phyloP scores from a whole-genome alignment of 1,140 invertebrate species.

The Littorina saxatilis region DNA sequence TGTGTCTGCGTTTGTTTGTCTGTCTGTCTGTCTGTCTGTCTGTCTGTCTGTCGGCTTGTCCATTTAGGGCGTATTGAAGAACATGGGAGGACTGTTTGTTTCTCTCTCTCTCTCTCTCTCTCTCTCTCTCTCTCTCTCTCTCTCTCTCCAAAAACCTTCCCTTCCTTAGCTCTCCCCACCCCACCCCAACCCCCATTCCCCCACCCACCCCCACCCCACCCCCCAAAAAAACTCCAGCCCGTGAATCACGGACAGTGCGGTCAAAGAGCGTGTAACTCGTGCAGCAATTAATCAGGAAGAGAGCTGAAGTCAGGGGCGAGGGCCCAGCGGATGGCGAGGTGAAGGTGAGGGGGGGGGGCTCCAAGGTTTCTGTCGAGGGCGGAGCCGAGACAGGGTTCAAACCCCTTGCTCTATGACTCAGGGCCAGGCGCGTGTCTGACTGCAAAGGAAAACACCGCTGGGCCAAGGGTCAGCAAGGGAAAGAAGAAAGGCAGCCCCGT shows the following conservation, averaged over 20 bases:
- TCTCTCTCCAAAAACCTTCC: no score
- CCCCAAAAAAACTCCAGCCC: not conserved
- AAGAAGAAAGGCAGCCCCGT: no score
- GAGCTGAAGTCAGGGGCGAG: not conserved
- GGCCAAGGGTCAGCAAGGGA: no score
- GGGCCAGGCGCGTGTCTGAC: no score
- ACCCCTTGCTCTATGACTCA: no score
- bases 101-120: not conserved
- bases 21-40: not conserved
- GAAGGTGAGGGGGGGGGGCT: not conserved
- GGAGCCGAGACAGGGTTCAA: no score
- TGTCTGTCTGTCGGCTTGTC: not conserved
- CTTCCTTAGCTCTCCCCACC: no score
- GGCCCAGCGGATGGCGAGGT: not conserved
- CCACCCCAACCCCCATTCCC: no score
- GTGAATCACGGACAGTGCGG: not conserved
- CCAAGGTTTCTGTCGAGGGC: no score
- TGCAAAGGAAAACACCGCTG: no score
- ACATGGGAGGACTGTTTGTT: no score
- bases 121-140: not conserved
- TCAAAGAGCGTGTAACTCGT: not conserved
- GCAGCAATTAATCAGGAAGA: not conserved
- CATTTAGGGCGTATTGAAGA: no score
- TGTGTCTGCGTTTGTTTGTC: not conserved
- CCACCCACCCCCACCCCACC: not conserved